A percentile compares a stretch with the other conserved stretches of the same genome.
Conservation (phyloP, 2,888 invertebrate species). For the Cryptus armator region DNA sequence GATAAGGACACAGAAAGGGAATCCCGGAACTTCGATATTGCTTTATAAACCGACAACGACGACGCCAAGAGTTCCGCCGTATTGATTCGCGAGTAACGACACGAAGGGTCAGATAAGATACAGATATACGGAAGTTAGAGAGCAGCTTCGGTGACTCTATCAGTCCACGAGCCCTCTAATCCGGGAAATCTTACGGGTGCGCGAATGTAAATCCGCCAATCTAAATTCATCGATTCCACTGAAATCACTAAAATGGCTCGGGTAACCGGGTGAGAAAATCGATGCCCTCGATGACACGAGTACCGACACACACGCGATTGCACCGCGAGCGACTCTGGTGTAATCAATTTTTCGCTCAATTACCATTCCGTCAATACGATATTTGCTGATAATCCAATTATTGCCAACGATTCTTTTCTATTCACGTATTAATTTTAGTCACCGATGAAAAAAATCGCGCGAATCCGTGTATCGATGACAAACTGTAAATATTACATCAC, state of each 20-base stretch:
- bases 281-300: constrained; percentile 29
- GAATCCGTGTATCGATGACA: not conserved
- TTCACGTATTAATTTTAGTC: not conserved
- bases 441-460: not conserved
- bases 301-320: constrained; percentile 12
- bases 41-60: constrained; percentile 27
- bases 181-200: constrained; percentile 25
- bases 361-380: constrained; percentile 19
- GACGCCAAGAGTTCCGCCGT: not conserved
- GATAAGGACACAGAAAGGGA: constrained; percentile 8
- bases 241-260: not conserved
- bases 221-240: constrained; percentile 63
- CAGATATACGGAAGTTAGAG: not conserved
- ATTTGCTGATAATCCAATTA: constrained; percentile 58
- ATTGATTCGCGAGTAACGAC: constrained; percentile 31
- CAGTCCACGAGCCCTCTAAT: constrained; percentile 47
- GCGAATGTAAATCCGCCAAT: constrained; percentile 61
- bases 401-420: not conserved
- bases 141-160: constrained; percentile 12
- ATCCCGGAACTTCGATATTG: constrained; percentile 8
- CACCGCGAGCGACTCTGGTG: not conserved
- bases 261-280: constrained; percentile 13
- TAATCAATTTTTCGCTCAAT: constrained; percentile 27
- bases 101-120: constrained; percentile 8
- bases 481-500: not conserved